A percentile compares a stretch with the other conserved stretches of the same genome.
Evolutionary conservation across 1,140 invertebrate genomes (phyloP).

Genomic region (Caenorhabditis inopinata): DNA sequence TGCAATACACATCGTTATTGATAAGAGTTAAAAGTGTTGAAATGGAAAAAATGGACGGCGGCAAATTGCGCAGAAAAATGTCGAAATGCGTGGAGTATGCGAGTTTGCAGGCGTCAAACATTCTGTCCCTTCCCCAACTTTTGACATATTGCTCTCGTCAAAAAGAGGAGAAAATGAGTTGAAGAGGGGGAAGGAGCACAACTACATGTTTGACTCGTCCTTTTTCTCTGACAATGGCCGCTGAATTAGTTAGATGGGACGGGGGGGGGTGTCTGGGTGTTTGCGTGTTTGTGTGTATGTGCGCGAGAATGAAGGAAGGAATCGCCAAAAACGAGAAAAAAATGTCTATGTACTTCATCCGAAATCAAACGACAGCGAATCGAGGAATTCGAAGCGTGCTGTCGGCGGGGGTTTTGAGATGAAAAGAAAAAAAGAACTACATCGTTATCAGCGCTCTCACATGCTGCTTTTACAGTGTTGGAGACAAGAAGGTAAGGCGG

Average conservation of each 20-base stretch:
- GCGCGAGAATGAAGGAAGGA: background rate
- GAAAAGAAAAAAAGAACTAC: background rate
- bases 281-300: too few relatives aligned
- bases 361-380: too few relatives aligned
- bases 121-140: conserved; percentile 9
- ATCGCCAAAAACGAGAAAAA: background rate
- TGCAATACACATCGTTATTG: too few relatives aligned
- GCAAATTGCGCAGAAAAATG: background rate
- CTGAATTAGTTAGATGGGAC: background rate
- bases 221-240: background rate
- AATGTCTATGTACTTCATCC: too few relatives aligned
- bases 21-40: too few relatives aligned
- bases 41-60: too few relatives aligned
- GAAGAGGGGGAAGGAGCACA: background rate
- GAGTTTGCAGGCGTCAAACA: conserved; percentile 15
- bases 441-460: conserved; percentile 20
- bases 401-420: too few relatives aligned
- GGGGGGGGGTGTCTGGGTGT: too few relatives aligned
- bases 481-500: background rate
- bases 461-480: conserved; percentile 5
- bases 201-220: background rate
- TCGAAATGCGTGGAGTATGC: background rate
- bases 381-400: too few relatives aligned
- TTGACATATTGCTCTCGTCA: conserved; percentile 24
- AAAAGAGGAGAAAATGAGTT: conserved; percentile 31